Evolutionary conservation across 2,888 invertebrate species (phyloP).

Genomic region (Cyrtodaria siliqua): DNA sequence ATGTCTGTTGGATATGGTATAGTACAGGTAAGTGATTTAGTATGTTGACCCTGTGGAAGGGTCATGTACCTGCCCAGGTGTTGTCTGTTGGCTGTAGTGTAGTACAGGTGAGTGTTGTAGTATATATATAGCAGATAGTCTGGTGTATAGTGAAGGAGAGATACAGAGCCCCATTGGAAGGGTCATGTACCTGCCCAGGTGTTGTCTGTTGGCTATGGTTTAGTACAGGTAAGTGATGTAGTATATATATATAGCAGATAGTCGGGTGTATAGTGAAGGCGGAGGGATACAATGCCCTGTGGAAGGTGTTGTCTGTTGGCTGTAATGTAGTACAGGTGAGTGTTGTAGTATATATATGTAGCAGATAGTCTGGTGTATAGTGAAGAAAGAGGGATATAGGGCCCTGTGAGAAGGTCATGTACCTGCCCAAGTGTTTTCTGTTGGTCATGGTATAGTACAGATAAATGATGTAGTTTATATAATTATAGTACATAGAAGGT

Average conservation of each 20-base stretch:
- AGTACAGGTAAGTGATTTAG: conserved; percentile 82
- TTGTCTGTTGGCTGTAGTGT: conserved; percentile 94
- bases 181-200: conserved; percentile 98
- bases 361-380: conserved; percentile 93
- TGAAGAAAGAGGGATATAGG: conserved; percentile 92
- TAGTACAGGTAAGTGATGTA: conserved; percentile 92
- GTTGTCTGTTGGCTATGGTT: conserved; percentile 94
- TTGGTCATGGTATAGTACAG: conserved; percentile 91
- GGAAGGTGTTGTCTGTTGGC: conserved; percentile 96
- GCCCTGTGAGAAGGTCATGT: conserved; percentile 99
- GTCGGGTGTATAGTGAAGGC: conserved; percentile 92
- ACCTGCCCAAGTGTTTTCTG: conserved; percentile 96
- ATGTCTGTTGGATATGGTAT: conserved; percentile 94
- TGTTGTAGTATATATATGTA: conserved; percentile 92
- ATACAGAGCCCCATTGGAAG: conserved; percentile 95
- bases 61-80: conserved; percentile 97
- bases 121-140: too few relatives aligned
- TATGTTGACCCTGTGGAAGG: conserved; percentile 99
- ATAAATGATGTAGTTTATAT: conserved; percentile 69
- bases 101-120: conserved; percentile 78
- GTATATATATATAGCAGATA: conserved; percentile 92
- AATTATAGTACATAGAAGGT: too few relatives aligned
- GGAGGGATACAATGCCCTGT: conserved; percentile 93
- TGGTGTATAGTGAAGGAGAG: too few relatives aligned
- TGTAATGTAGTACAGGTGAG: conserved; percentile 90